A percentile compares a stretch with the other conserved stretches of the same genome.
Conservation (phyloP, 1,140 invertebrate genomes). For the Dolichoris vasculosae region DNA sequence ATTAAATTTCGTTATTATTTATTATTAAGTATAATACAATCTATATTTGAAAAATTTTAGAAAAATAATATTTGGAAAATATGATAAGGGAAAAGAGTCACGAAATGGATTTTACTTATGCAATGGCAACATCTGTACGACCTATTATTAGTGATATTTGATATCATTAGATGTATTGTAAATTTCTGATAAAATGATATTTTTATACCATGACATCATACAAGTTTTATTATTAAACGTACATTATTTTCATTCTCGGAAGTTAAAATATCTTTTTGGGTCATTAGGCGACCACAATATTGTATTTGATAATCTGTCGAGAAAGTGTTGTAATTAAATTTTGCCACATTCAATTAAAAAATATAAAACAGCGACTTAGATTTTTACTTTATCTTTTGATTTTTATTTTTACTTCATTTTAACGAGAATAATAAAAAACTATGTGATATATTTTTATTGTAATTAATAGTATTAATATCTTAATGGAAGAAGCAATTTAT, state of each 20-base stretch:
- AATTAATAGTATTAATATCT: too few species aligned
- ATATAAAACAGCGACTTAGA: not conserved
- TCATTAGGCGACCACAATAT: not conserved
- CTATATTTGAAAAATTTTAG: too few species aligned
- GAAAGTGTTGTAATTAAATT: not conserved
- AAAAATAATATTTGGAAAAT: too few species aligned
- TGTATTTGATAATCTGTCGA: not conserved
- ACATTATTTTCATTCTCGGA: not conserved
- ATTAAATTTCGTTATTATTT: too few species aligned
- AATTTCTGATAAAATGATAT: not conserved
- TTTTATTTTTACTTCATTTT: not conserved
- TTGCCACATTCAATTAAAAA: not conserved
- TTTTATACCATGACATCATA: not conserved
- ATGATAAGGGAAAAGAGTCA: too few species aligned
- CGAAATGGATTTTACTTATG: not conserved
- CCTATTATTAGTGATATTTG: not conserved
- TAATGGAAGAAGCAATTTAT: too few species aligned
- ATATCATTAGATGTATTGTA: not conserved
- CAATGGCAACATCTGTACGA: not conserved
- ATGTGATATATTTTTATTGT: too few species aligned
- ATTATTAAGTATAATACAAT: too few species aligned
- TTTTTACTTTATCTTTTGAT: not conserved
- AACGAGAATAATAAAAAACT: too few species aligned
- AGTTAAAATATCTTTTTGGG: not conserved
- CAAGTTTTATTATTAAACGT: not conserved